Percentiles rank a stretch among this genome's conserved stretches.
Conservation (phyloP, 2,113 vertebrate genomes). For the Brachypodius melanocephalos region DNA sequence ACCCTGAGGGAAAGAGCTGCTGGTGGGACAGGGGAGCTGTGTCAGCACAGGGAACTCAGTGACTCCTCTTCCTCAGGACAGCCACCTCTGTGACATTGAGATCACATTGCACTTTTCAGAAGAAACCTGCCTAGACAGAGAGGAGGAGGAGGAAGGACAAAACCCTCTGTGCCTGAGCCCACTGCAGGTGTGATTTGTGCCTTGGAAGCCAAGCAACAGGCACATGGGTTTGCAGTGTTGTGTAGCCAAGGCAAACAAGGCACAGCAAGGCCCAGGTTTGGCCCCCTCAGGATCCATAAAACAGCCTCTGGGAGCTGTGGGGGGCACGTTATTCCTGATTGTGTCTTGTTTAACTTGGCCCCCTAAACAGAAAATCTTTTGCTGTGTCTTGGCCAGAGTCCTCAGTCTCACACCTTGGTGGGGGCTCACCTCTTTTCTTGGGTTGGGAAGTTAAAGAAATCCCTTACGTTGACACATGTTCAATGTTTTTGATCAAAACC, state of each 20-base stretch:
- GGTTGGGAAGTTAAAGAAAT: background rate
- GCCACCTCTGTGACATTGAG: background rate
- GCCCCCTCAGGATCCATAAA: constrained; percentile 46
- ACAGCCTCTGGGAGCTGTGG: constrained; percentile 30
- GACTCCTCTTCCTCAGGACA: background rate
- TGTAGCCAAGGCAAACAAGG: constrained; percentile 63
- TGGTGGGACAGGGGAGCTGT: background rate
- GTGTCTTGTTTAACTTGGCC: constrained; percentile 69
- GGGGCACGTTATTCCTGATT: constrained; percentile 59
- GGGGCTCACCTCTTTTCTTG: constrained; percentile 1
- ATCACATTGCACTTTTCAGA: background rate
- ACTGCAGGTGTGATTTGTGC: constrained; percentile 57
- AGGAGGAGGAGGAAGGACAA: background rate
- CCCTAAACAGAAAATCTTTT: constrained; percentile 10
- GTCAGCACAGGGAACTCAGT: background rate
- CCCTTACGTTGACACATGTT: background rate
- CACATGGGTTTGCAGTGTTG: background rate
- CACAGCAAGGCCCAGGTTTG: constrained; percentile 9
- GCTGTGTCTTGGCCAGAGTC: constrained; percentile 41
- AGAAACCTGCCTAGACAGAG: background rate
- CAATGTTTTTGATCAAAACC: constrained; percentile 33
- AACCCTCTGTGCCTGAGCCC: background rate
- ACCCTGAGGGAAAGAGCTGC: background rate
- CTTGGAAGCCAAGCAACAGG: background rate
- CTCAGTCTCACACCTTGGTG: constrained; percentile 44